Evolutionary conservation across 2,888 invertebrate species (phyloP).

Genomic region (Calliscelio sp.): DNA sequence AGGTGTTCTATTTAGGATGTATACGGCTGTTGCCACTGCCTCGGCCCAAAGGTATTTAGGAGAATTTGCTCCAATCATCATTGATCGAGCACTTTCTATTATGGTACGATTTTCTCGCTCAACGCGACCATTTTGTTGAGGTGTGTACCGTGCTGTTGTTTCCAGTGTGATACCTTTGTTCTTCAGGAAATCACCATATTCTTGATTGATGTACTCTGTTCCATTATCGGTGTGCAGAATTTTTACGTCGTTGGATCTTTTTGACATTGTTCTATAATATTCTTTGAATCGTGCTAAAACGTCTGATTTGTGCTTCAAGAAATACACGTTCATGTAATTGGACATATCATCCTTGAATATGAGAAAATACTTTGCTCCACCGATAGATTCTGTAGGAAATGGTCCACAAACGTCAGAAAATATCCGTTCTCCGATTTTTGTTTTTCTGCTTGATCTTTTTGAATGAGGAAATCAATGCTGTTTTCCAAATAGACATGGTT

Average conservation of each 20-base stretch:
- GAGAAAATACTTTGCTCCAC: conserved; percentile 21
- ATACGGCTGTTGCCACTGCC: conserved; percentile 10
- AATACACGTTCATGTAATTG: conserved; percentile 30
- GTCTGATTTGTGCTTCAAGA: conserved; percentile 45
- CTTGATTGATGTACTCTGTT: background rate
- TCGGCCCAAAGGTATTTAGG: conserved; percentile 3
- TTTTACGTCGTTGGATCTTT: background rate
- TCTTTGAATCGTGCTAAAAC: background rate
- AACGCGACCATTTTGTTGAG: conserved; percentile 64
- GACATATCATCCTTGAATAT: conserved; percentile 43
- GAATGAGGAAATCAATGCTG: conserved; percentile 39
- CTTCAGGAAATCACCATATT: conserved; percentile 5
- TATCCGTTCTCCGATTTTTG: conserved; percentile 29
- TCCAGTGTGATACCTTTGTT: conserved; percentile 48
- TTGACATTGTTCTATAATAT: background rate
- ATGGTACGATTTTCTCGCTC: conserved; percentile 64
- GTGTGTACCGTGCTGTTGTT: conserved; percentile 57
- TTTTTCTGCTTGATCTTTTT: background rate
- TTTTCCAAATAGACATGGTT: conserved; percentile 40
- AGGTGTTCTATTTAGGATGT: conserved; percentile 25
- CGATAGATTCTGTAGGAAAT: background rate
- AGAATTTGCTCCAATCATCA: background rate
- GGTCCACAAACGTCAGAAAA: conserved; percentile 58
- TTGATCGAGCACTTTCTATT: conserved; percentile 38
- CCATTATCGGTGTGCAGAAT: background rate